Conservation (phyloP, 1,140 invertebrate species). For the Meloidogyne exigua region DNA sequence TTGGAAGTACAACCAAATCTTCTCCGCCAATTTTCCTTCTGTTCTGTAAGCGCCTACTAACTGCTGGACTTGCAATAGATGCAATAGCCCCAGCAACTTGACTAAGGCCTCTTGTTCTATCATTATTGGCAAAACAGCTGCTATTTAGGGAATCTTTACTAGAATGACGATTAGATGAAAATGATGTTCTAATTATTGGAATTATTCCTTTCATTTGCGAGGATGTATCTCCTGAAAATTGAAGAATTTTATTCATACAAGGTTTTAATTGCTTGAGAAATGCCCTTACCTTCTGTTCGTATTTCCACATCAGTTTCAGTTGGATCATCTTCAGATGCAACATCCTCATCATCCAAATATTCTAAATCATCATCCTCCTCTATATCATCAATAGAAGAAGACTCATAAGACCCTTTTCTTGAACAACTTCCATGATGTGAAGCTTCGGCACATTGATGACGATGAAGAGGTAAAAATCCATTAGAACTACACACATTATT, state of each 20-base stretch:
- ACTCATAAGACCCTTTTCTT: conserved; percentile 15
- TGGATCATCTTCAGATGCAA: conserved; percentile 44
- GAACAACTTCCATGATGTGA: conserved; percentile 3
- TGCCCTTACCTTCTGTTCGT: conserved; percentile 19
- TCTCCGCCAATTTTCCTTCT: conserved; percentile 1
- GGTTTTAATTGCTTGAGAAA: no score
- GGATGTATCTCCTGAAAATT: conserved; percentile 11
- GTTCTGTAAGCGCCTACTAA: conserved; percentile 9
- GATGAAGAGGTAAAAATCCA: background rate
- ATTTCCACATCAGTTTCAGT: conserved; percentile 29
- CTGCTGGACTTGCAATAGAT: conserved; percentile 9
- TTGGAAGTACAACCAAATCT: background rate
- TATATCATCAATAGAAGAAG: conserved; percentile 41
- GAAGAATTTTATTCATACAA: background rate
- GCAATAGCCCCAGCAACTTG: conserved; percentile 16
- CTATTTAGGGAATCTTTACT: conserved; percentile 46
- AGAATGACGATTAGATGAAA: conserved; percentile 32
- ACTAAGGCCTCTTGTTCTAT: conserved; percentile 27
- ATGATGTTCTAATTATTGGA: conserved; percentile 29
- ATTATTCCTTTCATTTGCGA: conserved; percentile 21
- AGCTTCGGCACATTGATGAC: background rate
- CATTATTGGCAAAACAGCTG: conserved; percentile 29
- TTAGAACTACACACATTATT: background rate
- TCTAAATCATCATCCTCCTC: conserved; percentile 60
- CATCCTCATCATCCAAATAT: conserved; percentile 59